A percentile compares a stretch with the other conserved stretches of the same genome.
Evolutionary conservation across 2,888 invertebrate species (phyloP).

Genomic region (Cybosia mesomella): DNA sequence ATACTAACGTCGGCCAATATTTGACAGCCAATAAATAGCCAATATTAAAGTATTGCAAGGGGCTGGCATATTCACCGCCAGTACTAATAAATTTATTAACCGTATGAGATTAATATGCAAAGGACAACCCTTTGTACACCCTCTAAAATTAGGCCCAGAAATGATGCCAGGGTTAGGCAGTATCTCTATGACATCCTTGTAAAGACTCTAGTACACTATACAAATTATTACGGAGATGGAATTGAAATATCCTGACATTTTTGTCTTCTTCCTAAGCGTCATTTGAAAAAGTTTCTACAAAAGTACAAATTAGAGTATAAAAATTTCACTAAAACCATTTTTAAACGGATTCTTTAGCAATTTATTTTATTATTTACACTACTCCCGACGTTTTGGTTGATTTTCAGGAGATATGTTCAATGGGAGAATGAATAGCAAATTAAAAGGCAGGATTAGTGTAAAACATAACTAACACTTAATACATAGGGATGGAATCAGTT

Average conservation of each 20-base stretch:
- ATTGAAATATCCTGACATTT: neutral
- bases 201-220: neutral
- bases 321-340: too few species aligned
- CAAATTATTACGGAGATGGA: neutral
- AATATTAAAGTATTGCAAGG: neutral
- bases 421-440: too few species aligned
- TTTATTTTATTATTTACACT: too few species aligned
- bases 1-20: neutral
- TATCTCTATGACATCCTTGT: neutral
- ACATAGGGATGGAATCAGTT: too few species aligned
- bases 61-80: neutral
- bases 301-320: too few species aligned
- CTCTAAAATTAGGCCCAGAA: neutral
- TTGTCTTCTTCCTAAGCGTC: neutral
- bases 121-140: slow-evolving; percentile 4
- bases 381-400: too few species aligned
- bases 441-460: too few species aligned
- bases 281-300: too few species aligned
- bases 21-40: neutral
- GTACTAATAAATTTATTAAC: slow-evolving; percentile 14
- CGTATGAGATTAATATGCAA: slow-evolving; percentile 11
- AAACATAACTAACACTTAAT: too few species aligned
- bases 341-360: too few species aligned
- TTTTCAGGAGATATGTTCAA: too few species aligned
- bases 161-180: neutral